Evolutionary conservation across 2,797 vertebrate species (phyloP).

Genomic region (Lateolabrax maculatus): DNA sequence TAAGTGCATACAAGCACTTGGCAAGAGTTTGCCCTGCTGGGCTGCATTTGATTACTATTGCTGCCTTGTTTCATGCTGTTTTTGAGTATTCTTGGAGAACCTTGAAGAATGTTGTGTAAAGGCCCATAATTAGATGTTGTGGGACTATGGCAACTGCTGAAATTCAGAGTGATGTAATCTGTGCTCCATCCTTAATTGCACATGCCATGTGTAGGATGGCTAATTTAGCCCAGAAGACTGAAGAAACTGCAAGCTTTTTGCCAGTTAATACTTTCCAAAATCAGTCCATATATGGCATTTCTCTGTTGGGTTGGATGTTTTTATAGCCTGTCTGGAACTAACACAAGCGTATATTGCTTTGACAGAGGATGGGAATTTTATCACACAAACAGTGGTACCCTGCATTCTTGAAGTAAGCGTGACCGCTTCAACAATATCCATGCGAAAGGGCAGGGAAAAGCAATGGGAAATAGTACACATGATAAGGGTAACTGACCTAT

Average conservation of each 20-base stretch:
- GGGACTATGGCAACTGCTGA: slow-evolving; percentile 62
- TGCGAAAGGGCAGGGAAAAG: slow-evolving; percentile 20
- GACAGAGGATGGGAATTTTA: slow-evolving; percentile 27
- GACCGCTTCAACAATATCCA: slow-evolving; percentile 6
- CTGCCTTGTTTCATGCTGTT: slow-evolving; percentile 58
- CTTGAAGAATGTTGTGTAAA: slow-evolving; percentile 64
- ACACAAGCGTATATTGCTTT: slow-evolving; percentile 19
- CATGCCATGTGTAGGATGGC: slow-evolving; percentile 53
- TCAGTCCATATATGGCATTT: slow-evolving; percentile 31
- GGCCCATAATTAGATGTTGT: slow-evolving; percentile 73
- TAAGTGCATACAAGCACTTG: slow-evolving; percentile 54
- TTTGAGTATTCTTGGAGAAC: slow-evolving; percentile 55
- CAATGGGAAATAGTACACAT: slow-evolving; percentile 14
- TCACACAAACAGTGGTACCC: slow-evolving; percentile 5
- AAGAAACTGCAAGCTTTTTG: slow-evolving; percentile 15
- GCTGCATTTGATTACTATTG: slow-evolving; percentile 54
- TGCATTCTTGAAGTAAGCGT: slow-evolving; percentile 26
- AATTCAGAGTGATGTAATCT: slow-evolving; percentile 74
- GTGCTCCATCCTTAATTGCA: slow-evolving; percentile 62
- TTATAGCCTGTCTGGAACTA: slow-evolving; percentile 38
- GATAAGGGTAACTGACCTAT: slow-evolving; percentile 17
- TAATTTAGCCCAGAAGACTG: slow-evolving; percentile 54
- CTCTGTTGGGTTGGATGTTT: slow-evolving; percentile 33
- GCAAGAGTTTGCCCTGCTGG: slow-evolving; percentile 42
- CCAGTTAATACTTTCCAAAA: slow-evolving; percentile 22